phyloP scores from a whole-genome alignment of 1,140 invertebrate species.

The Eurosta solidaginis region DNA sequence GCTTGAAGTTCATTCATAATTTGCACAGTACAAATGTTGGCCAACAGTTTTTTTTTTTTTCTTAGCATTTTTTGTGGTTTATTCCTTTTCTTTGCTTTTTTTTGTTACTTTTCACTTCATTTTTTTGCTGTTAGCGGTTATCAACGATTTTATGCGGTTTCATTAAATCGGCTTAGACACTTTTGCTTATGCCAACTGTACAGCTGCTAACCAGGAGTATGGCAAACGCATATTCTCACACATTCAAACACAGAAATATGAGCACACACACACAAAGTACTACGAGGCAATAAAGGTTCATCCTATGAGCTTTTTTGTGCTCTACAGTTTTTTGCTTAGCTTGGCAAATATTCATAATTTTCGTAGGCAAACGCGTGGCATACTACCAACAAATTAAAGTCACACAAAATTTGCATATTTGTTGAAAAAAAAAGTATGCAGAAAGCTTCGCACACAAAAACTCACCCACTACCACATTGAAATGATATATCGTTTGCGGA shows the following conservation, averaged over 20 bases:
- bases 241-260: neutral
- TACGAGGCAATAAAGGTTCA: neutral
- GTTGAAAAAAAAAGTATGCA: neutral
- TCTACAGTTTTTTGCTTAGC: neutral
- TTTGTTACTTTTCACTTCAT: neutral
- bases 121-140: neutral
- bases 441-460: neutral
- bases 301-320: neutral
- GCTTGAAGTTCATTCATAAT: constrained; percentile 22
- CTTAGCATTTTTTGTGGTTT: neutral
- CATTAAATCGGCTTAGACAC: constrained; percentile 28
- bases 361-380: neutral
- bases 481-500: neutral
- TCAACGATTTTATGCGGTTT: constrained; percentile 14
- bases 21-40: constrained; percentile 2
- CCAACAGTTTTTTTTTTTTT: neutral
- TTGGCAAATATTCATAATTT: constrained; percentile 4
- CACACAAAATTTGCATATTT: constrained; percentile 16
- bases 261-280: neutral
- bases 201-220: neutral
- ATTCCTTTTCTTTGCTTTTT: neutral
- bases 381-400: neutral
- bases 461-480: neutral
- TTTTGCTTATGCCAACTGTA: constrained; percentile 14
- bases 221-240: neutral